A percentile compares a stretch with the other conserved stretches of the same genome.
These are phyloP conservation scores for Brachylomia viminalis DNA, from an alignment of 2,888 invertebrate species.

Conservation along the genomic window DNA sequence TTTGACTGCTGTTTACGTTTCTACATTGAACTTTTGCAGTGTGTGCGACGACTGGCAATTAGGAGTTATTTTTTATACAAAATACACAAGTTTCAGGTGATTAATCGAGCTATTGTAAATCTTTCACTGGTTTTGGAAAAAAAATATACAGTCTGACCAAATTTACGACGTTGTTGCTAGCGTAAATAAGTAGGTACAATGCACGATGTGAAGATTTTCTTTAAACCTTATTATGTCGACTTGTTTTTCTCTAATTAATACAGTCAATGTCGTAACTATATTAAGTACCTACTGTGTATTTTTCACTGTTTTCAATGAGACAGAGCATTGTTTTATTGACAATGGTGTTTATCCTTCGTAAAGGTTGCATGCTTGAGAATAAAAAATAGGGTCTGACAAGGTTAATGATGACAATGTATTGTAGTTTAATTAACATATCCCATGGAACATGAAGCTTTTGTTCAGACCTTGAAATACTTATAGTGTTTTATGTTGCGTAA, in stretches of 20 bases:
- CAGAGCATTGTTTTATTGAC: slow-evolving; percentile 71
- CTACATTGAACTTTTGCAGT: slow-evolving; percentile 8
- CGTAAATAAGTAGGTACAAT: neutral
- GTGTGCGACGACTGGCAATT: slow-evolving; percentile 16
- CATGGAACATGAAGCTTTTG: slow-evolving; percentile 61
- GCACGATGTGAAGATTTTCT: slow-evolving; percentile 7
- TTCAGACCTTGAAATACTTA: slow-evolving; percentile 57
- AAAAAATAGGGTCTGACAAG: slow-evolving; percentile 76
- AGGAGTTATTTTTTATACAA: slow-evolving; percentile 19
- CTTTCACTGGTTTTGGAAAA: slow-evolving; percentile 20
- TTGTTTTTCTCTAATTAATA: slow-evolving; percentile 51
- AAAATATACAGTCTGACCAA: slow-evolving; percentile 19
- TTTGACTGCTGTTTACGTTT: slow-evolving; percentile 25
- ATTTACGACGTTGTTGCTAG: slow-evolving; percentile 10
- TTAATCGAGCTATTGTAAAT: slow-evolving; percentile 20
- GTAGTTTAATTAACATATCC: slow-evolving; percentile 77
- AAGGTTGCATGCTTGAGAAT: slow-evolving; percentile 75
- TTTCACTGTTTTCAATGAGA: slow-evolving; percentile 62
- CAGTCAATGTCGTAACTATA: slow-evolving; percentile 35
- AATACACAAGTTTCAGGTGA: slow-evolving; percentile 26
- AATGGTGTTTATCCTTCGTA: slow-evolving; percentile 74
- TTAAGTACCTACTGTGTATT: slow-evolving; percentile 59
- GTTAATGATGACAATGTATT: slow-evolving; percentile 79
- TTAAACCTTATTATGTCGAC: neutral
- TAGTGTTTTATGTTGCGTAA: slow-evolving; percentile 51